A percentile compares a stretch with the other conserved stretches of the same genome.
Conservation (phyloP, 2,797 vertebrate genomes). For the Gymnoscopelus braueri region DNA sequence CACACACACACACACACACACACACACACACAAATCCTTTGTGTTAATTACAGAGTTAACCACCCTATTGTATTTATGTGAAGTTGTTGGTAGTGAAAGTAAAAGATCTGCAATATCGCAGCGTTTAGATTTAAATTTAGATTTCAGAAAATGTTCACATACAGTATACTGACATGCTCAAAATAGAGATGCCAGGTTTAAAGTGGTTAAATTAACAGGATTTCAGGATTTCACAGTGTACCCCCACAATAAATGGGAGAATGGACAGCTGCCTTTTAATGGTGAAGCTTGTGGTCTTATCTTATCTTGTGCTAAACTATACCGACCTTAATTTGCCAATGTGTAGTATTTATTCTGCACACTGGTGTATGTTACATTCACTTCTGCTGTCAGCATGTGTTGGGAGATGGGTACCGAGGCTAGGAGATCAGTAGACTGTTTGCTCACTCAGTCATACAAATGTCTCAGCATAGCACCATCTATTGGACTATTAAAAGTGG, state of each 20-base stretch:
- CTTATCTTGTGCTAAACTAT: background rate
- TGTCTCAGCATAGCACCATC: slow-evolving; percentile 75
- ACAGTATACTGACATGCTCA: background rate
- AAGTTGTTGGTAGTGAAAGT: background rate
- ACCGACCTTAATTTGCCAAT: background rate
- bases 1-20: background rate
- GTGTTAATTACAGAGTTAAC: background rate
- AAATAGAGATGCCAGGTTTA: too few relatives aligned
- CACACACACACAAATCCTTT: background rate
- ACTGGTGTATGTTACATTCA: background rate
- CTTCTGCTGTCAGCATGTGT: background rate
- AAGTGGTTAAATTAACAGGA: too few relatives aligned
- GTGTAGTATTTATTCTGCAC: too few relatives aligned
- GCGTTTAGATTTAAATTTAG: too few relatives aligned
- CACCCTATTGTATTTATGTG: background rate
- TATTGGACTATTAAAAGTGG: slow-evolving; percentile 64
- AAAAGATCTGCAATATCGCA: too few relatives aligned
- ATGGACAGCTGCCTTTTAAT: too few relatives aligned
- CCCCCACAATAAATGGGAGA: too few relatives aligned
- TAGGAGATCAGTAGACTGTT: slow-evolving; percentile 10
- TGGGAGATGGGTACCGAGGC: background rate
- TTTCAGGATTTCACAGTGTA: too few relatives aligned
- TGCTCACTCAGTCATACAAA: slow-evolving; percentile 32
- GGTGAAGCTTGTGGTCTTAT: background rate
- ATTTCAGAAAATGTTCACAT: background rate